Evolutionary conservation across 2,113 vertebrate genomes (phyloP).

Genomic region (Cochlearius cochlearius): DNA sequence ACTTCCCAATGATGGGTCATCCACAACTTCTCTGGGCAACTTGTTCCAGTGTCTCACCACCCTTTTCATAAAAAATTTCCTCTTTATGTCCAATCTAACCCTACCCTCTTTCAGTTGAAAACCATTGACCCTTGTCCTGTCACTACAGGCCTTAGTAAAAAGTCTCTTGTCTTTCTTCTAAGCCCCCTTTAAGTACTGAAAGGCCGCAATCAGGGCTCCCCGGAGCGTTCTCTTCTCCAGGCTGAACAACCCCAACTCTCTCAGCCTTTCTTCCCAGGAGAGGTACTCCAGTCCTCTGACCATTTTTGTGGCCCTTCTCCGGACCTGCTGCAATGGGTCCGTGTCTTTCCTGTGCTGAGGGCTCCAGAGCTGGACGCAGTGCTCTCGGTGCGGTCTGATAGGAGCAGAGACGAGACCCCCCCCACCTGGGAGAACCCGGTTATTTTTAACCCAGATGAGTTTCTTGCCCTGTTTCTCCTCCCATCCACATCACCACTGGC

Average conservation of each 20-base stretch:
- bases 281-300: neutral
- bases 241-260: neutral
- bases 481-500: accelerated
- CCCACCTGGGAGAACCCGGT: neutral
- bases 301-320: neutral
- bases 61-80: neutral
- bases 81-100: neutral
- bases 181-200: neutral
- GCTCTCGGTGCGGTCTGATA: neutral
- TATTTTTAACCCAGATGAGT: neutral
- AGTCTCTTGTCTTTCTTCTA: neutral
- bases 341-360: neutral
- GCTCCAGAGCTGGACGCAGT: neutral
- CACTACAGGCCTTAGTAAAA: neutral
- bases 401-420: neutral
- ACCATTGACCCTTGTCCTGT: neutral
- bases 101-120: neutral
- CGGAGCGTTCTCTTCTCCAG: neutral
- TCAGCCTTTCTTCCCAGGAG: neutral
- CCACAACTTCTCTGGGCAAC: neutral
- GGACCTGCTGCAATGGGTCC: neutral
- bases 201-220: neutral
- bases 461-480: neutral
- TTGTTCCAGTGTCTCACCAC: neutral
- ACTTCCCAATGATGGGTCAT: neutral